phyloP scores from a whole-genome alignment of 2,888 invertebrate genomes.

The Lepas anatifera region DNA sequence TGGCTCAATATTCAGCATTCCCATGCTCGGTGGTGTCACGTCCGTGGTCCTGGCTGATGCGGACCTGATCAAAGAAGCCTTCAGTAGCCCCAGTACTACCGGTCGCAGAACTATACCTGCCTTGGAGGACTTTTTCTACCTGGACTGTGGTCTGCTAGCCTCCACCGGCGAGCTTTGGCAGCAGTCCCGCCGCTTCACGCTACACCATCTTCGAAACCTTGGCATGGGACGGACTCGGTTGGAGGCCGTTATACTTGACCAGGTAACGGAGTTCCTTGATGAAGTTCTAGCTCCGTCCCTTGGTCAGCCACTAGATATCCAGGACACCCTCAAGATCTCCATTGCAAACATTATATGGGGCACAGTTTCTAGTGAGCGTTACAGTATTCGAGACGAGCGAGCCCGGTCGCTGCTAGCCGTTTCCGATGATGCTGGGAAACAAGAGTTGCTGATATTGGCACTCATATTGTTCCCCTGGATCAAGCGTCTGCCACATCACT shows the following conservation, averaged over 20 bases:
- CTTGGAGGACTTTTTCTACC: not conserved
- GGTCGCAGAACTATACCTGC: not conserved
- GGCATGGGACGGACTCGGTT: slow-evolving; percentile 9
- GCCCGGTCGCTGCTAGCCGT: not conserved
- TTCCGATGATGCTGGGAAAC: not conserved
- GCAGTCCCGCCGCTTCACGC: slow-evolving; percentile 1
- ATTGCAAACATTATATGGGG: slow-evolving; percentile 16
- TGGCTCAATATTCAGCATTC: slow-evolving; percentile 25
- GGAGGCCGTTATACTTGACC: slow-evolving; percentile 5
- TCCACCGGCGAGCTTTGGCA: slow-evolving; percentile 14
- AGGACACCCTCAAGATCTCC: not conserved
- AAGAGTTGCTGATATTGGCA: too few species aligned
- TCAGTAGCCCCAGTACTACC: not conserved
- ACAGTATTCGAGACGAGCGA: not conserved
- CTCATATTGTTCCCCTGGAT: not conserved
- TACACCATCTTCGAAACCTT: slow-evolving; percentile 11
- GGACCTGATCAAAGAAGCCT: slow-evolving; percentile 23
- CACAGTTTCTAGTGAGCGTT: not conserved
- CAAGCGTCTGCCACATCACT: not conserved
- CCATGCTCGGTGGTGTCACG: slow-evolving; percentile 17
- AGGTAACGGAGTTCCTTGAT: slow-evolving; percentile 4
- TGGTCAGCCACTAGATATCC: not conserved
- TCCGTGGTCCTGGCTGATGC: slow-evolving; percentile 23
- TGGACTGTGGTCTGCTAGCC: slow-evolving; percentile 4
- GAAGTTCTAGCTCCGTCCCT: not conserved